Percentiles rank a stretch among this genome's conserved stretches.
phyloP scores from a whole-genome alignment of 2,113 vertebrate genomes.

The Dasypus novemcinctus region DNA sequence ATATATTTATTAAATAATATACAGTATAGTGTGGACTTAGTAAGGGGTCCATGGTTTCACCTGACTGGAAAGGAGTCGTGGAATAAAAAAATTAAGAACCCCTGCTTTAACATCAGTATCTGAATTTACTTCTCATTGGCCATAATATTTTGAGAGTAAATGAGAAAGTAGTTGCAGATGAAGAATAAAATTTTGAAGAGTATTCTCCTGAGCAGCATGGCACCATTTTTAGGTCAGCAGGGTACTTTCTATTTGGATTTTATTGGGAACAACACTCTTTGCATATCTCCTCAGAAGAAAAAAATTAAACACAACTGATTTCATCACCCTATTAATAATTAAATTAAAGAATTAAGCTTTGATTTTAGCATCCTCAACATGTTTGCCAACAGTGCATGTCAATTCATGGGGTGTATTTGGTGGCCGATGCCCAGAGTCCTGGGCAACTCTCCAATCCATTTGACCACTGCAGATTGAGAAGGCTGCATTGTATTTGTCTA shows the following conservation, averaged over 20 bases:
- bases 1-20: too few species aligned
- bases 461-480: not conserved
- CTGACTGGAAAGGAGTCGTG: too few species aligned
- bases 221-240: not conserved
- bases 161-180: not conserved
- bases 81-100: too few species aligned
- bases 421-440: not conserved
- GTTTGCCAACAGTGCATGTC: not conserved
- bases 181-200: not conserved
- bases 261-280: not conserved
- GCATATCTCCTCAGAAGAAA: not conserved
- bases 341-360: conserved; percentile 9
- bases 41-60: too few species aligned
- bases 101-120: not conserved
- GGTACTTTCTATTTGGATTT: not conserved
- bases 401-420: not conserved
- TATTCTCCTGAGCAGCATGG: not conserved
- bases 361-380: not conserved
- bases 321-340: not conserved
- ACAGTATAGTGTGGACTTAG: too few species aligned
- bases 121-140: not conserved
- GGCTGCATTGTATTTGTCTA: not conserved
- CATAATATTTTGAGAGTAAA: conserved; percentile 31
- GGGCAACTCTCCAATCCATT: not conserved
- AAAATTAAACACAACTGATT: conserved; percentile 18